These are phyloP conservation scores for Lethenteron reissneri DNA, from an alignment of 2,113 vertebrate genomes.

Conservation along the genomic window DNA sequence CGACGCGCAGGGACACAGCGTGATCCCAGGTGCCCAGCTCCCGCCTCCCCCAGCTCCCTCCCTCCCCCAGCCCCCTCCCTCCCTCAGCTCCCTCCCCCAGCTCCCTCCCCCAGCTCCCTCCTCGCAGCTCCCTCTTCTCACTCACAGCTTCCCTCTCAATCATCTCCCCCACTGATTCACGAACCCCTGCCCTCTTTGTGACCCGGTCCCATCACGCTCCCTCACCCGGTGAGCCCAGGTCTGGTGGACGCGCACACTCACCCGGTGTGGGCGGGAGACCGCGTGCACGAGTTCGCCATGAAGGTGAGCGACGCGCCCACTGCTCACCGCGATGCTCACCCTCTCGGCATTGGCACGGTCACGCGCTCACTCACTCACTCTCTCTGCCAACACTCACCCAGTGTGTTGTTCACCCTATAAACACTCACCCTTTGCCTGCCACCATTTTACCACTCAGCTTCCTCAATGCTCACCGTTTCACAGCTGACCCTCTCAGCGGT, in stretches of 20 bases:
- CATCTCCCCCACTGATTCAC: neutral
- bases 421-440: too few relatives aligned
- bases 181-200: neutral
- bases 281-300: slow-evolving; percentile 90
- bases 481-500: neutral
- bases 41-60: neutral
- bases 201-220: slow-evolving; percentile 4
- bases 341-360: too few relatives aligned
- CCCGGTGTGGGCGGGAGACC: slow-evolving; percentile 82
- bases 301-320: slow-evolving; percentile 41
- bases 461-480: too few relatives aligned
- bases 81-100: neutral
- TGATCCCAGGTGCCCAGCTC: slow-evolving; percentile 45
- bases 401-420: too few relatives aligned
- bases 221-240: slow-evolving; percentile 30
- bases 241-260: slow-evolving; percentile 85
- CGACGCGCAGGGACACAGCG: slow-evolving; percentile 63
- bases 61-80: neutral
- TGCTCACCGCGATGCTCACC: neutral
- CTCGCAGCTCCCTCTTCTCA: neutral
- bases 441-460: too few relatives aligned
- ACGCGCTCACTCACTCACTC: too few relatives aligned
- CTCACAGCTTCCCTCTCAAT: neutral
- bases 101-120: neutral
- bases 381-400: too few relatives aligned